Evolutionary conservation across 92 coral and sea anemone species (phyloP), one percentile per base, ranked within the genome.

Genomic region (Palythoa heliodiscus): DNA sequence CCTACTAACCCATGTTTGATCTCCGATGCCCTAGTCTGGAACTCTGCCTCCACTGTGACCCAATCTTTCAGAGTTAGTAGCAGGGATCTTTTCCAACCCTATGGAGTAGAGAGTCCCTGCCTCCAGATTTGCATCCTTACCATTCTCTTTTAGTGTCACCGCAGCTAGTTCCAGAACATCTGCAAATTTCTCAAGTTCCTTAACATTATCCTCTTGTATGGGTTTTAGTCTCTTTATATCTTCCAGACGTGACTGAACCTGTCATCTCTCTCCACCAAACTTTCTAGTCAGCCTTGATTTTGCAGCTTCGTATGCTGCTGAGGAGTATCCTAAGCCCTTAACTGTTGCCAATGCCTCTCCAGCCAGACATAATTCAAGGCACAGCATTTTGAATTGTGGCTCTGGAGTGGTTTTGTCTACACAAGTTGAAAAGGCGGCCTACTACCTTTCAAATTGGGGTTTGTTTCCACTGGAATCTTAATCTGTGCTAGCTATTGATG

Each of bases 341-440:
- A 29, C 35, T 29, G 1, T 29, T 1, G 0, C 35, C 35, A 29
- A 29, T 29, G 35, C 35, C 35, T 29, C 35, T 29, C 35, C 35
- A 29, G 83, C 91, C 66, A 91, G 12, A 48, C 90, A 87, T 1
- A 87, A 73, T 67, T 92, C 93, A 66, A 90, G 40, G 47, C 92
- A 82, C 68, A 90, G 76, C 93, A 91, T 88, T 70, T 93, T 86
- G 35, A 90, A 88, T 57, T 90, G 92, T 22, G 92, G 76, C 3
- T 88, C 37, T 76, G 88, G 40, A 9, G 87, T 71, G 10, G 93
- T 88, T 78, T 73, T 55, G 72, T 93, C 92, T 22, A 88, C 92
- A 69, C 92, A 90, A 50, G 90, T 88, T 70, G 19, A 13, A 70
- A 70, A 70, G 47, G 52, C 75, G 3, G 75, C 75, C 37, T 70